phyloP scores from a whole-genome alignment of 2,113 vertebrate genomes.

The Rhinolophus sinicus region DNA sequence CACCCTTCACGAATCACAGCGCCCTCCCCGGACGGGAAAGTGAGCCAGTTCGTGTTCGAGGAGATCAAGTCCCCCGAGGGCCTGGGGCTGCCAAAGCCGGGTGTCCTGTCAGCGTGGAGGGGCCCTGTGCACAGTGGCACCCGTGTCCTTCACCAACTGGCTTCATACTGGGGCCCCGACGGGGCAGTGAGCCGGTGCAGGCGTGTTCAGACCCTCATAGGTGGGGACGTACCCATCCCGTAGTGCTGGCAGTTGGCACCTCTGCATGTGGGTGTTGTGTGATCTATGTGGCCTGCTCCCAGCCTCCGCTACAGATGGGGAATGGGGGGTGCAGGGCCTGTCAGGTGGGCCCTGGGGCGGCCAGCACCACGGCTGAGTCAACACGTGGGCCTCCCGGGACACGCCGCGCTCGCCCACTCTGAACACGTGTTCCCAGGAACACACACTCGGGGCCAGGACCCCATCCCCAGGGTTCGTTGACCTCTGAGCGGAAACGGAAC shows the following conservation, averaged over 20 bases:
- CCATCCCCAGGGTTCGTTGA: neutral
- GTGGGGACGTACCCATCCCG: neutral
- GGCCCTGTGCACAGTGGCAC: neutral
- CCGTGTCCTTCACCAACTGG: neutral
- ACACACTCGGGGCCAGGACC: neutral
- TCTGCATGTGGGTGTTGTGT: neutral
- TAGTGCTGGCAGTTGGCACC: rapidly evolving
- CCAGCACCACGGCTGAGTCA: neutral
- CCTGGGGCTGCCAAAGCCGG: neutral
- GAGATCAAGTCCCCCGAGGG: neutral
- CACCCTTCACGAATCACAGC: rapidly evolving
- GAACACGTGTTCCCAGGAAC: neutral
- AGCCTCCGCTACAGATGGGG: neutral
- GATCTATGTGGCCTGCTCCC: neutral
- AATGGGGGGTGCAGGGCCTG: neutral
- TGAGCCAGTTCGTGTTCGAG: rapidly evolving
- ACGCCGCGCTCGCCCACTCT: neutral
- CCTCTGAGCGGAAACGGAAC: neutral
- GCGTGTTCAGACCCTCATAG: neutral
- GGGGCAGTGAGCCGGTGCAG: neutral
- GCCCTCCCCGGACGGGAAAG: neutral
- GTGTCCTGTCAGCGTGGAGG: neutral
- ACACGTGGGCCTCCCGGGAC: neutral
- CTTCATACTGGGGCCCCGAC: neutral
- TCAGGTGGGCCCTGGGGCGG: neutral